Evolutionary conservation across 2,888 invertebrate genomes (phyloP).

Genomic region (Phengaris alcon): DNA sequence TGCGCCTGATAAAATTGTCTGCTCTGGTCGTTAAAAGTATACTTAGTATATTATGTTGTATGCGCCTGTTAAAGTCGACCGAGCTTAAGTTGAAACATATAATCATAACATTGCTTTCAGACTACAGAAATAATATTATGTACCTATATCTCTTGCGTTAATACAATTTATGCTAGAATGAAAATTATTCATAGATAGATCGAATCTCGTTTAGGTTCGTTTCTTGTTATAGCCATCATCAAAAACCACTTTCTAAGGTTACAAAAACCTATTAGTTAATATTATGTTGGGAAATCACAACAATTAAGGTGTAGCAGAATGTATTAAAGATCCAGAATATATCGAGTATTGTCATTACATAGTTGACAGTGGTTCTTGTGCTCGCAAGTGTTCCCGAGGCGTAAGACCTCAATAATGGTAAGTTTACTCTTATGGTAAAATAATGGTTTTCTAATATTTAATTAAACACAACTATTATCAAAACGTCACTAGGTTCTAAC

Average conservation of each 20-base stretch:
- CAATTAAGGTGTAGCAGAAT: constrained; percentile 6
- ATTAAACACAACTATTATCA: too few relatives aligned
- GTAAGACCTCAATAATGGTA: neutral
- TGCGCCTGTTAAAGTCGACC: neutral
- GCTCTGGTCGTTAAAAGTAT: neutral
- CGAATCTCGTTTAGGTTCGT: too few relatives aligned
- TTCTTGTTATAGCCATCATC: neutral
- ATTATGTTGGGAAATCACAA: neutral
- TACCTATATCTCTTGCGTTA: neutral
- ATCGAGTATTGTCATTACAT: neutral
- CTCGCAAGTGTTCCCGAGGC: neutral
- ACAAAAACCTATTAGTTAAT: constrained; percentile 3
- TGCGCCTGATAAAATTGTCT: neutral
- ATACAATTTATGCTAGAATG: too few relatives aligned
- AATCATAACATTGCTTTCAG: neutral
- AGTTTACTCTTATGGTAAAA: neutral
- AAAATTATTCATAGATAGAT: too few relatives aligned
- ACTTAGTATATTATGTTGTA: neutral
- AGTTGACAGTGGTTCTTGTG: neutral
- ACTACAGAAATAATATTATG: neutral
- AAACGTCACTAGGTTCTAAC: too few relatives aligned
- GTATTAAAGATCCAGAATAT: constrained; percentile 8
- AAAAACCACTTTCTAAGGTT: constrained; percentile 3
- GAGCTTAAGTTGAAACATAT: neutral
- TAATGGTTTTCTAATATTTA: too few relatives aligned